Conservation (phyloP, 2,888 invertebrate genomes). For the Hydrotaea diabolus region DNA sequence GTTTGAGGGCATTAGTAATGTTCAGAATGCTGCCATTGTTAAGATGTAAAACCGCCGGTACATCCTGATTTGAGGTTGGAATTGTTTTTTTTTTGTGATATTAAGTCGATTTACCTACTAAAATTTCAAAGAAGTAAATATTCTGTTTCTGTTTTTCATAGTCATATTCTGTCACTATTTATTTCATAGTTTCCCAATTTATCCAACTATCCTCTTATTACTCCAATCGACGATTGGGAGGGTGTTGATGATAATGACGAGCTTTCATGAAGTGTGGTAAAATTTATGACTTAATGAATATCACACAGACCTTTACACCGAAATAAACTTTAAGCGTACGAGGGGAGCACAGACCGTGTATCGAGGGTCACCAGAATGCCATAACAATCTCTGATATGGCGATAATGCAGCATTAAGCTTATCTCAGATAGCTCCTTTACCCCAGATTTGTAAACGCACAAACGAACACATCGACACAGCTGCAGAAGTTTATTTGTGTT, state of each 20-base stretch:
- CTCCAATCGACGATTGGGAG: constrained; percentile 37
- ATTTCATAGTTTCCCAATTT: neutral
- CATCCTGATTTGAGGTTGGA: too few species aligned
- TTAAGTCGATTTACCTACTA: too few species aligned
- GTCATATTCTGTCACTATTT: too few species aligned
- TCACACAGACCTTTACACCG: constrained; percentile 3
- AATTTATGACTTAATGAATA: constrained; percentile 62
- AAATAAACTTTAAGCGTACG: neutral
- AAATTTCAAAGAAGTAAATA: too few species aligned
- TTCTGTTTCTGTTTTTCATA: too few species aligned
- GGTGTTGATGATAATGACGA: constrained; percentile 67
- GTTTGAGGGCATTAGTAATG: too few species aligned
- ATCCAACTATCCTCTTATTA: neutral
- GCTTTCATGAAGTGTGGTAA: constrained; percentile 65
- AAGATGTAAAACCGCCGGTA: too few species aligned
- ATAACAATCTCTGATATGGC: constrained; percentile 55
- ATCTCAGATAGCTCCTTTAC: constrained; percentile 29
- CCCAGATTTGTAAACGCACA: neutral
- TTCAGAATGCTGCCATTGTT: too few species aligned
- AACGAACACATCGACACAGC: too few species aligned
- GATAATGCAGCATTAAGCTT: constrained; percentile 62
- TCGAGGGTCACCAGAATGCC: constrained; percentile 40
- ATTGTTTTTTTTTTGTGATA: too few species aligned
- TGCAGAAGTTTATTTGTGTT: too few species aligned
- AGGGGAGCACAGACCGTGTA: neutral